Base-by-base conservation (phyloP, 2,888 invertebrate species). In the Cactoblastis cactorum region DNA sequence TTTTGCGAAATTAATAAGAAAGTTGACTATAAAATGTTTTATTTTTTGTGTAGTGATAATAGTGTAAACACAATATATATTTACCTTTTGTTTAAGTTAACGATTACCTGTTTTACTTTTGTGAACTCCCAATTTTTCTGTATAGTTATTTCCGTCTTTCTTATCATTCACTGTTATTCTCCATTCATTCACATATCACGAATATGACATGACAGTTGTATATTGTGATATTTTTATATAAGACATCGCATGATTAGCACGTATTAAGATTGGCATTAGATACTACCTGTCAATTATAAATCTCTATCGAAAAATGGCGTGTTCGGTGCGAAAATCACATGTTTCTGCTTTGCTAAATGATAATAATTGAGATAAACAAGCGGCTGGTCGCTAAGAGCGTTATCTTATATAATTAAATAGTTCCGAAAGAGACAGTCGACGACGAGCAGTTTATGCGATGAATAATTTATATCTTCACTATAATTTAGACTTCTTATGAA, bases 351-450 rank as follows among this genome's bases (percentile, higher is more conserved):
- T 55, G 66, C 56, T 64, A 61, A 65, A 48, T 68, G 67, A 71
- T 71, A 69, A 64, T 61, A 49, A 54, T 37, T n/a, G 54, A 51
- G 68, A 72, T 72, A 73, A 65, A 56, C 52, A 56, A 57, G 46
- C 51, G 54, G 49, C 18, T 32, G 39, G 59, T 69, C 61, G 65
- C 69, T 73, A 76, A 77, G 67, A 73, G 45, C 65, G 59, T 74
- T 76, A 74, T 77, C 72, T 59, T 53, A 47, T 53, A 62, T 76
- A 76, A 78, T 79, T 75, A 80, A 80, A 79, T 71, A 74, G 62
- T 68, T 63, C 33, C 49, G 49, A 41, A 22, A 34, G 28, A 19
- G 50, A 19, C 50, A 53, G 51, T 51, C 53, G 49, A 18, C 50
- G 53, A 45, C 39, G 53, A 47, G 51, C 41, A 51, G 9, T 28